phyloP scores from a whole-genome alignment of 2,113 vertebrate species.

The Ochotona princeps region DNA sequence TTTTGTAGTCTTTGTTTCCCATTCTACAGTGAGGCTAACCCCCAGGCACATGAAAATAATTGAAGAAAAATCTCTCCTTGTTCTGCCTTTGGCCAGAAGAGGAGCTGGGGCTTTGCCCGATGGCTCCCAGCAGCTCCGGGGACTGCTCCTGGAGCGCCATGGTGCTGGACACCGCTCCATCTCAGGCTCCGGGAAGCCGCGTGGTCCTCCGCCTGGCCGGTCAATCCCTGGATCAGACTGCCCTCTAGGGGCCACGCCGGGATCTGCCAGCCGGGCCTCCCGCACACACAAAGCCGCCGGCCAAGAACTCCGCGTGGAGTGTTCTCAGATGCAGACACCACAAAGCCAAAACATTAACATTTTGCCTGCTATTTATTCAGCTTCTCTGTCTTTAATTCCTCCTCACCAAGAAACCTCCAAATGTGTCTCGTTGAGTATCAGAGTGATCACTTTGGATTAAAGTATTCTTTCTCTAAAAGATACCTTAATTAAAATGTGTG shows the following conservation, averaged over 20 bases:
- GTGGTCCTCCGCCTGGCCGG: rapidly evolving
- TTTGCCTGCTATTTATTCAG: conserved; percentile 79
- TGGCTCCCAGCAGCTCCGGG: rapidly evolving
- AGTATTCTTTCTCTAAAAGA: conserved; percentile 77
- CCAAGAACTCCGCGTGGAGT: conserved; percentile 37
- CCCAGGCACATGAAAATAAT: background rate
- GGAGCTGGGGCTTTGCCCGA: background rate
- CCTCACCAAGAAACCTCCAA: conserved; percentile 76
- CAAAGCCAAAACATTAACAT: conserved; percentile 79
- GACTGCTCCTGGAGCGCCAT: rapidly evolving
- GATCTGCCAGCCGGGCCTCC: conserved; percentile 67
- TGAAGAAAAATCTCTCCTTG: background rate
- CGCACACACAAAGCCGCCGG: background rate
- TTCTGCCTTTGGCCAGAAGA: background rate
- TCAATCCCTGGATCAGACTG: conserved; percentile 82
- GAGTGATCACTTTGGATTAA: conserved; percentile 79
- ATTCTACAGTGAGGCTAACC: background rate
- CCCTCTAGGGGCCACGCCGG: conserved; percentile 84
- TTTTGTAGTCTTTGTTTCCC: rapidly evolving
- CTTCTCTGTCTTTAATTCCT: conserved; percentile 79
- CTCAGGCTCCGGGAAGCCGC: background rate
- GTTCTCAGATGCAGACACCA: conserved; percentile 42
- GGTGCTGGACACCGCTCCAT: background rate
- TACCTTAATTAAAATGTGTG: conserved; percentile 81
- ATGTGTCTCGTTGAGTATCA: conserved; percentile 77